Conservation (phyloP, 2,797 vertebrate species). For the Falco columbarius region DNA sequence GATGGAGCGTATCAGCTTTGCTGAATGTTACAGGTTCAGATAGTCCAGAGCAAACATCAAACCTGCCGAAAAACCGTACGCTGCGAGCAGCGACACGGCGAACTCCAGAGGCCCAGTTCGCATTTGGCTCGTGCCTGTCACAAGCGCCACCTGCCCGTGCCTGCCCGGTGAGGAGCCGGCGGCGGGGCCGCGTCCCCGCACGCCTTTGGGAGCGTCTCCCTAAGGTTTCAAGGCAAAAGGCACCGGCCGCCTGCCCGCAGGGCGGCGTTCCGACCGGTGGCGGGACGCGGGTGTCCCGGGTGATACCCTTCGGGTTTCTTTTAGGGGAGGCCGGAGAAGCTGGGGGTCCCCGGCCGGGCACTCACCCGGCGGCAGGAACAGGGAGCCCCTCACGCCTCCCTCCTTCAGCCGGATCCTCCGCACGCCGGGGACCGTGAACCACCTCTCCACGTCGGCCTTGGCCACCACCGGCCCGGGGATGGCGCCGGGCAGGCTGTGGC, state of each 20-base stretch:
- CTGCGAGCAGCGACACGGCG: no score
- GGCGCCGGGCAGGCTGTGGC: conserved; percentile 60
- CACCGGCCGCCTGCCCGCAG: not conserved
- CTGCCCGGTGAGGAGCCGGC: not conserved
- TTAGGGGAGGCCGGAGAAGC: no score
- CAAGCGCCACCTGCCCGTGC: not conserved
- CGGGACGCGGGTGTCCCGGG: not conserved
- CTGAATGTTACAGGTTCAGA: not conserved
- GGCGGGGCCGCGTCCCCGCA: not conserved
- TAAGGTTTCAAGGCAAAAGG: no score
- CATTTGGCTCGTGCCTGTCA: no score
- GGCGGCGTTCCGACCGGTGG: no score
- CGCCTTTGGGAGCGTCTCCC: fast-evolving
- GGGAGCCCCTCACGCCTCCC: conserved; percentile 77
- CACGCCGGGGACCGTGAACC: conserved; percentile 78
- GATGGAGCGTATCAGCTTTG: fast-evolving
- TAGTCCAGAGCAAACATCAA: not conserved
- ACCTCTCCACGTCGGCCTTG: conserved; percentile 70
- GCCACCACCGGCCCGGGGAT: conserved; percentile 66
- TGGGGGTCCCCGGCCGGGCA: not conserved
- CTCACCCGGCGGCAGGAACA: conserved; percentile 84
- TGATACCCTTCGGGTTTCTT: no score
- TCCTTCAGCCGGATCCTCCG: conserved; percentile 75
- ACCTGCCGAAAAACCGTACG: fast-evolving
- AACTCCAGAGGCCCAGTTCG: fast-evolving